Conservation (phyloP, 1,140 invertebrate species). For the Steinernema feltiae region DNA sequence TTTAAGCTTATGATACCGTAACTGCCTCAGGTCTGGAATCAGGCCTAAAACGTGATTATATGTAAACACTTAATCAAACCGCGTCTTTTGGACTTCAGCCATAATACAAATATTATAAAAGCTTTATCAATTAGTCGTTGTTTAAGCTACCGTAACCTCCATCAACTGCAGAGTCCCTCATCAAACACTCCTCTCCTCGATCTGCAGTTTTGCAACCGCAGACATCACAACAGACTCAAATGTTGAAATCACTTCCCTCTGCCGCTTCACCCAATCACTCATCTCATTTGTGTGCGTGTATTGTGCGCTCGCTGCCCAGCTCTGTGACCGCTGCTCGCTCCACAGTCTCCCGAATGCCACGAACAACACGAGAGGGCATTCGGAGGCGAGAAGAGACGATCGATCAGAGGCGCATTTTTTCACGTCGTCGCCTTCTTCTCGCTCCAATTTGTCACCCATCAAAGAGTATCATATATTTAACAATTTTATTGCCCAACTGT, state of each 20-base stretch:
- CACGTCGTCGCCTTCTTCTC: not conserved
- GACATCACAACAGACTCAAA: too few species aligned
- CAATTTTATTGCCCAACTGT: conserved; percentile 2
- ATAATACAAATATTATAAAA: too few species aligned
- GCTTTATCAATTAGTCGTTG: too few species aligned
- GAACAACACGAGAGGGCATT: not conserved
- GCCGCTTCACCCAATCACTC: not conserved
- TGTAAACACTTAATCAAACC: not conserved
- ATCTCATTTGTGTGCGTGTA: too few species aligned
- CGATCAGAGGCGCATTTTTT: not conserved
- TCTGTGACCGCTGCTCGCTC: not conserved
- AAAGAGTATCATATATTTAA: conserved; percentile 13
- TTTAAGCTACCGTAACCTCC: too few species aligned
- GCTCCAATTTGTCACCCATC: conserved; percentile 1
- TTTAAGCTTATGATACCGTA: too few species aligned
- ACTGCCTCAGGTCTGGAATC: too few species aligned
- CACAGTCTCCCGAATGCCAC: not conserved
- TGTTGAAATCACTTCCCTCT: not conserved
- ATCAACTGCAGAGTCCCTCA: too few species aligned
- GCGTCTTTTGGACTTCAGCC: too few species aligned
- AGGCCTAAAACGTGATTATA: not conserved
- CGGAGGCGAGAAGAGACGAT: conserved; percentile 1
- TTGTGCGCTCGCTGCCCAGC: too few species aligned
- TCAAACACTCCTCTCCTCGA: too few species aligned
- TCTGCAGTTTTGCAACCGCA: too few species aligned